Evolutionary conservation across 2,888 invertebrate genomes (phyloP).

Genomic region (Trichogramma dendrolimi): DNA sequence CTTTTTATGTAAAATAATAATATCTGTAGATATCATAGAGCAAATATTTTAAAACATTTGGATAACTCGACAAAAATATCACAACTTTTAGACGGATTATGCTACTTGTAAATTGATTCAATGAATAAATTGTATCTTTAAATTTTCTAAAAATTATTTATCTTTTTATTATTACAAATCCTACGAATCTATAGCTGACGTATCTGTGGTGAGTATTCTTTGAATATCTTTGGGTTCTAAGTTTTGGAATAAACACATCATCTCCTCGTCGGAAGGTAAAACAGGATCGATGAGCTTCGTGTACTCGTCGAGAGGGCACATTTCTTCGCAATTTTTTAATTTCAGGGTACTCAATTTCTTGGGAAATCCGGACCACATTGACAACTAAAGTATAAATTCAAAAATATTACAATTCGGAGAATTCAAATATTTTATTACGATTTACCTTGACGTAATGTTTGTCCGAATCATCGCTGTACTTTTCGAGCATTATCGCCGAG

Average conservation of each 20-base stretch:
- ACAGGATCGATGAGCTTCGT: slow-evolving; percentile 1
- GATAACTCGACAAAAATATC: too few species aligned
- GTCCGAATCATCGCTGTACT: slow-evolving; percentile 9
- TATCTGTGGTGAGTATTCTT: slow-evolving; percentile 12
- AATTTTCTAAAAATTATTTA: too few species aligned
- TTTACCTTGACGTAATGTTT: slow-evolving; percentile 14
- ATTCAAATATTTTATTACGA: neutral
- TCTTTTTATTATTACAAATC: neutral
- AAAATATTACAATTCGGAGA: neutral
- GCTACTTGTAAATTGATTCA: too few species aligned
- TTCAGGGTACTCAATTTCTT: slow-evolving; percentile 10
- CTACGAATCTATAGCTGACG: neutral
- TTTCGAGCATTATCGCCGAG: slow-evolving; percentile 15
- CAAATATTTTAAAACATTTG: too few species aligned
- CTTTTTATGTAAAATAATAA: too few species aligned
- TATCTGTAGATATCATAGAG: too few species aligned
- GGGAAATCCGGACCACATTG: slow-evolving; percentile 6
- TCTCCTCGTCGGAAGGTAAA: slow-evolving; percentile 22
- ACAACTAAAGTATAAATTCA: neutral
- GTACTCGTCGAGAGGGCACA: slow-evolving; percentile 18
- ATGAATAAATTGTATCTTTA: too few species aligned
- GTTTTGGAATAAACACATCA: slow-evolving; percentile 16
- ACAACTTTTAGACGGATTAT: too few species aligned
- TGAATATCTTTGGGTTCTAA: slow-evolving; percentile 8
- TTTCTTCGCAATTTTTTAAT: slow-evolving; percentile 12